These are phyloP conservation scores for Otolemur crassicaudatus DNA, from an alignment of 2,797 vertebrate species.

Conservation along the genomic window DNA sequence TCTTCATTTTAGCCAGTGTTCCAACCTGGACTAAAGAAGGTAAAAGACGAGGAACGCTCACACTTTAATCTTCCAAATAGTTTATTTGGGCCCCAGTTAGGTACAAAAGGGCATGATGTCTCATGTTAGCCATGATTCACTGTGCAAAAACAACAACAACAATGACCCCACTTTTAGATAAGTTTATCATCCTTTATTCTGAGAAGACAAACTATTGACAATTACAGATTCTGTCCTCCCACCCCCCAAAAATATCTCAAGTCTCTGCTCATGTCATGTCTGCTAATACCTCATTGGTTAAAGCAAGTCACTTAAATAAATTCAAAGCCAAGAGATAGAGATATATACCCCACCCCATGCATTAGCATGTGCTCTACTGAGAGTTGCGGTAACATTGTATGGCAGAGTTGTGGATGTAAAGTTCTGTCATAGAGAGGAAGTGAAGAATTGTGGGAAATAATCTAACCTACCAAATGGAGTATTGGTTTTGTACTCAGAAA, in stretches of 20 bases:
- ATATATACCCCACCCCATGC: background rate
- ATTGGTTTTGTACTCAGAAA: background rate
- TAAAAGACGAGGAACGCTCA: background rate
- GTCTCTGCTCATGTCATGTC: background rate
- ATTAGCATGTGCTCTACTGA: background rate
- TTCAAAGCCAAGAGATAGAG: background rate
- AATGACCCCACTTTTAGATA: background rate
- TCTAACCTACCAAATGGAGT: background rate
- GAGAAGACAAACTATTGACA: background rate
- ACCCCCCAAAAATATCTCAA: background rate
- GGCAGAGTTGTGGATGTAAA: background rate
- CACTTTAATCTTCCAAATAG: background rate
- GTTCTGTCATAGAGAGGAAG: background rate
- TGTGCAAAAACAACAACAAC: background rate
- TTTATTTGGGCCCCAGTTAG: conserved; percentile 1
- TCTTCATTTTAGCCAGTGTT: background rate
- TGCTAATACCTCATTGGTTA: background rate
- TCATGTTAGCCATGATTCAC: background rate
- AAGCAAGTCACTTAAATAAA: conserved; percentile 1
- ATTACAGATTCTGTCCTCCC: background rate
- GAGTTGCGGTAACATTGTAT: background rate
- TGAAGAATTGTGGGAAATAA: conserved; percentile 17
- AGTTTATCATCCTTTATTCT: background rate
- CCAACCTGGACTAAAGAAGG: background rate
- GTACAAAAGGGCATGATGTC: background rate